These are phyloP conservation scores for Pediacus dermestoides DNA, from an alignment of 2,888 invertebrate genomes.

Conservation along the genomic window DNA sequence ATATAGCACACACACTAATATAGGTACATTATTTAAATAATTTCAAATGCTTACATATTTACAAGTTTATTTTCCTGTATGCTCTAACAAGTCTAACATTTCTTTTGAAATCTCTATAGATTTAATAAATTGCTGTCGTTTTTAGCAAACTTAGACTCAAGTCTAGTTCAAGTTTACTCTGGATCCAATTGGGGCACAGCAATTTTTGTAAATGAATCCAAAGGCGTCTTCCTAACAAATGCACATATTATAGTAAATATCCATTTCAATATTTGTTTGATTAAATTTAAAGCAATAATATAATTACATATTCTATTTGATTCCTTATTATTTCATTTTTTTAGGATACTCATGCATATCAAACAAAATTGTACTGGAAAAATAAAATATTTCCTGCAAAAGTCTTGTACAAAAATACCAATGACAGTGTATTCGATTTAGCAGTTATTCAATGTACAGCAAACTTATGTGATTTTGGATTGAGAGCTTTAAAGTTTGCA, in stretches of 20 bases:
- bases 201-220: slow-evolving; percentile 50
- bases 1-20: too few relatives aligned
- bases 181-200: slow-evolving; percentile 61
- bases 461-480: slow-evolving; percentile 25
- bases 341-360: slow-evolving; percentile 8
- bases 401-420: slow-evolving; percentile 51
- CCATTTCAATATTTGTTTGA: too few relatives aligned
- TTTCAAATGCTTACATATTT: too few relatives aligned
- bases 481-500: slow-evolving; percentile 5
- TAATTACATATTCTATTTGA: too few relatives aligned
- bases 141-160: too few relatives aligned
- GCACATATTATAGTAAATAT: slow-evolving; percentile 58
- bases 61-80: too few relatives aligned
- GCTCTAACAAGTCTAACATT: too few relatives aligned
- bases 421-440: slow-evolving; percentile 53
- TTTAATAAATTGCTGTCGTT: too few relatives aligned
- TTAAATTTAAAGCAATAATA: too few relatives aligned
- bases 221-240: slow-evolving; percentile 58
- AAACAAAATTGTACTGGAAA: slow-evolving; percentile 16
- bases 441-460: slow-evolving; percentile 52
- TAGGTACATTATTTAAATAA: too few relatives aligned
- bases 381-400: slow-evolving; percentile 39
- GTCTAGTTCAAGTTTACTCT: slow-evolving; percentile 56
- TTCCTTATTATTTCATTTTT: slow-evolving; percentile 8
- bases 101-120: too few relatives aligned